These are phyloP conservation scores for Oncorhynchus nerka DNA, from an alignment of 2,113 vertebrate species.

Conservation along the genomic window DNA sequence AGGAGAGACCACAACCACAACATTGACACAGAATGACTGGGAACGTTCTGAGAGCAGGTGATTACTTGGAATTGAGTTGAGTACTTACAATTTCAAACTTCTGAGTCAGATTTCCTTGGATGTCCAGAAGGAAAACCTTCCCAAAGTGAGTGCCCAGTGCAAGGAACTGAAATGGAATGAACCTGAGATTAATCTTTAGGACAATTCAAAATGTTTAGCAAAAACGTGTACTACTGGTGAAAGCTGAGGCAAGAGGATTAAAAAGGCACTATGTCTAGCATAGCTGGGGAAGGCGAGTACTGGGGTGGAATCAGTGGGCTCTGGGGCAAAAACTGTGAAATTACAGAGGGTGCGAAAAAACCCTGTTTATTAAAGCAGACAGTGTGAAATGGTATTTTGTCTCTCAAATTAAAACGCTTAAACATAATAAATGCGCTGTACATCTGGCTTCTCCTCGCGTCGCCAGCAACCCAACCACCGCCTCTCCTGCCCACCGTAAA, in stretches of 20 bases:
- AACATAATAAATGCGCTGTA: slow-evolving; percentile 81
- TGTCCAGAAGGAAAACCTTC: slow-evolving; percentile 94
- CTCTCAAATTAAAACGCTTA: slow-evolving; percentile 76
- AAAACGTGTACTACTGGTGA: slow-evolving; percentile 58
- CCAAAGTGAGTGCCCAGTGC: slow-evolving; percentile 96
- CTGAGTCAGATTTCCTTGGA: slow-evolving; percentile 95
- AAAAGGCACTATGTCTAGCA: slow-evolving; percentile 61
- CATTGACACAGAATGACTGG: not conserved
- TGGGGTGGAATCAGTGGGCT: slow-evolving; percentile 61
- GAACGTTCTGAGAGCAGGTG: not conserved
- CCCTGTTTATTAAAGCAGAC: slow-evolving; percentile 81
- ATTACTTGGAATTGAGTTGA: not conserved
- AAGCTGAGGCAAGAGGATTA: slow-evolving; percentile 76
- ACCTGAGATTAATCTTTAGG: slow-evolving; percentile 35
- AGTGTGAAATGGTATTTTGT: slow-evolving; percentile 81
- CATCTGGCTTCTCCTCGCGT: slow-evolving; percentile 63
- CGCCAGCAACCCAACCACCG: slow-evolving; percentile 50
- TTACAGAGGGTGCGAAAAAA: slow-evolving; percentile 76
- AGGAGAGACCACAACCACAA: slow-evolving; percentile 35
- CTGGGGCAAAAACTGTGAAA: slow-evolving; percentile 80
- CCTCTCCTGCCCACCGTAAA: slow-evolving; percentile 35
- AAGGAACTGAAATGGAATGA: slow-evolving; percentile 83
- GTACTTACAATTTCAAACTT: slow-evolving; percentile 97
- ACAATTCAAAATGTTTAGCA: slow-evolving; percentile 36
- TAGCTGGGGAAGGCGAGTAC: slow-evolving; percentile 55